Base-by-base conservation (phyloP, 2,113 vertebrate species). In the Myrmecophaga tridactyla region DNA sequence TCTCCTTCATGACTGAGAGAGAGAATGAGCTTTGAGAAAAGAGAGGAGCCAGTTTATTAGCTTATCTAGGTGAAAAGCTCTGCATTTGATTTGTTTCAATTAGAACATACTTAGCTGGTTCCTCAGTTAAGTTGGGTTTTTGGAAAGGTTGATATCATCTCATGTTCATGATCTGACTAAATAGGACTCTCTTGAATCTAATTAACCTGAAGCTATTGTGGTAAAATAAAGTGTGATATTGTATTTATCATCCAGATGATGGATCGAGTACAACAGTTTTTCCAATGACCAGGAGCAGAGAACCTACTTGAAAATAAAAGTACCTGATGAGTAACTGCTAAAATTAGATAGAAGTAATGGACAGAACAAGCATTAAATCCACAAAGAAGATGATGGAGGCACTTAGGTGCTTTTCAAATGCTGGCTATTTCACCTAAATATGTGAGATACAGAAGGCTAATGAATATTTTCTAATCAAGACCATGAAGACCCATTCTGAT, bases 81-180 rank as follows among this genome's bases (percentile, higher is more conserved):
- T 58, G 46, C 13, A 65, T 86, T 92, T 87, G 76, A 85, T 87
- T 91, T 96, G 69, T 93, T 89, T 80, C 70, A 72, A 9, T 69
- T 78, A 92, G 20, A 39, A 72, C 6, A 63, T 80, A 92, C 6
- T 88, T 95, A 83, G 31, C 43, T 95, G 13, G 72, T 90, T 9
- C 25, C 65, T 84, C 48, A 70, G 53, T 39, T 96, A 67, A 88
- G 51, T 31, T 86, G 39, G 39, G 92, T n/a, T 97, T 94, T 95
- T 73, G 83, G 65, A 88, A 94, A 94, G 29, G 21, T 72, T 84
- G 76, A 58, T 1, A 13, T 92, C 76, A 34, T 86, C 51, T 94
- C 48, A 63, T 21, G 46, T 77, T 46, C 23, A 51, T 70, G 21
- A 88, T 53, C 12, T n/a, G 4, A 63, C 18, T 93, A 90, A 90